Conservation (phyloP, 2,797 vertebrate species). For the Pachyuromys duprasi region DNA sequence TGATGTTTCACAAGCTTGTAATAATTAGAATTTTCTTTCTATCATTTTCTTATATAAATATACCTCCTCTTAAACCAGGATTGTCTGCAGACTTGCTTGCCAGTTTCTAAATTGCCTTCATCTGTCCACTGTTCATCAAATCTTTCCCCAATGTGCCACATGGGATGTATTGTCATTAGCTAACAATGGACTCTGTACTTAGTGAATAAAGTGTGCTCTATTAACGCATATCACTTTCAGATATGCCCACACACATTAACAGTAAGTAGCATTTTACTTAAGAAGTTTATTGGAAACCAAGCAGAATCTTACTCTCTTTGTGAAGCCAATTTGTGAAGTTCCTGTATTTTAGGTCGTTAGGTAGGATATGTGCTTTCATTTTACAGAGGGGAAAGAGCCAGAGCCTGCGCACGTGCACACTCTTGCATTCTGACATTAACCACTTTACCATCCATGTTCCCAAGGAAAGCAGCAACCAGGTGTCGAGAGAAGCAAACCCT, state of each 20-base stretch:
- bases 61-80: not conserved
- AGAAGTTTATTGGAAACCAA: not conserved
- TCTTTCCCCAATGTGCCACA: not conserved
- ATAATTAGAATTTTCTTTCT: not conserved
- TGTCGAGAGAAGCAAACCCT: not conserved
- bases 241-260: not conserved
- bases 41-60: not conserved
- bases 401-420: fast-evolving
- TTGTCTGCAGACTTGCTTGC: not conserved
- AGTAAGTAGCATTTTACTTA: not conserved
- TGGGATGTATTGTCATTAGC: not conserved
- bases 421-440: not conserved
- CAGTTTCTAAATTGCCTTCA: not conserved
- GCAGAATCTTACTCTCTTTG: not conserved
- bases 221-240: not conserved
- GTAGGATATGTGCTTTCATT: not conserved
- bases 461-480: not conserved
- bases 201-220: not conserved
- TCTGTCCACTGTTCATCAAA: not conserved
- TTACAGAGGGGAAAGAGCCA: not conserved
- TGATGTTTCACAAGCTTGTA: not conserved
- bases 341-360: not conserved
- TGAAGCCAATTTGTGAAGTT: not conserved
- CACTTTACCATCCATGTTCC: not conserved
- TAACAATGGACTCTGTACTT: not conserved